Percentiles rank a stretch among this genome's conserved stretches.
These are phyloP conservation scores for Rissa tridactyla DNA, from an alignment of 2,113 vertebrate genomes.

Conservation along the genomic window DNA sequence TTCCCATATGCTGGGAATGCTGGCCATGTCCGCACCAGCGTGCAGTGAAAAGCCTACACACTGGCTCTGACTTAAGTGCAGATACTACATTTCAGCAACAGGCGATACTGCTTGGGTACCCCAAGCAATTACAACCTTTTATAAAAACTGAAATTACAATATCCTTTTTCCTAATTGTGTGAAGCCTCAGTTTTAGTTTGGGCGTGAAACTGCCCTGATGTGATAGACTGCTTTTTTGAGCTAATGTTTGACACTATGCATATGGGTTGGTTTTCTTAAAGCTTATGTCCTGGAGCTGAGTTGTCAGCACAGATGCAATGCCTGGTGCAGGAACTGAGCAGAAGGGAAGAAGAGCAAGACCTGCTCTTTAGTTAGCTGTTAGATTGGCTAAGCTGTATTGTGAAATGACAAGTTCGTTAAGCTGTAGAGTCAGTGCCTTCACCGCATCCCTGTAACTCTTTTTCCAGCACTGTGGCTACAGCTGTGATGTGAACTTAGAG, in stretches of 20 bases:
- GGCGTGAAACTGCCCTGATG: not conserved
- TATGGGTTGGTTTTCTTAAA: not conserved
- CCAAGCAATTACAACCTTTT: not conserved
- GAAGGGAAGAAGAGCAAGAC: not conserved
- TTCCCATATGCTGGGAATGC: not conserved
- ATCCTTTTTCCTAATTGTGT: not conserved
- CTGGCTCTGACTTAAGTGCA: not conserved
- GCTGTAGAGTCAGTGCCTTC: not conserved
- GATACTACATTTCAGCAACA: not conserved
- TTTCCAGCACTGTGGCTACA: not conserved
- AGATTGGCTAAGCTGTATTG: not conserved
- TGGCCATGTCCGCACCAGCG: rapidly evolving
- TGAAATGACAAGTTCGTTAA: not conserved
- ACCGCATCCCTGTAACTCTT: not conserved
- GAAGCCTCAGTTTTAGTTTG: not conserved
- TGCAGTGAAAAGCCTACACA: not conserved
- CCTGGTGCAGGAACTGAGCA: not conserved
- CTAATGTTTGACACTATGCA: not conserved
- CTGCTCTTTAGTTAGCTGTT: not conserved
- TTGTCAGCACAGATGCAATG: not conserved
- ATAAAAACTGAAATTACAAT: not conserved
- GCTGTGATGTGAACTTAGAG: not conserved
- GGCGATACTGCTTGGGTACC: not conserved
- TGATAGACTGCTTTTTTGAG: not conserved
- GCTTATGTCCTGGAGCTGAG: not conserved